phyloP scores from a whole-genome alignment of 2,888 invertebrate genomes.

The Embidobia sp. region DNA sequence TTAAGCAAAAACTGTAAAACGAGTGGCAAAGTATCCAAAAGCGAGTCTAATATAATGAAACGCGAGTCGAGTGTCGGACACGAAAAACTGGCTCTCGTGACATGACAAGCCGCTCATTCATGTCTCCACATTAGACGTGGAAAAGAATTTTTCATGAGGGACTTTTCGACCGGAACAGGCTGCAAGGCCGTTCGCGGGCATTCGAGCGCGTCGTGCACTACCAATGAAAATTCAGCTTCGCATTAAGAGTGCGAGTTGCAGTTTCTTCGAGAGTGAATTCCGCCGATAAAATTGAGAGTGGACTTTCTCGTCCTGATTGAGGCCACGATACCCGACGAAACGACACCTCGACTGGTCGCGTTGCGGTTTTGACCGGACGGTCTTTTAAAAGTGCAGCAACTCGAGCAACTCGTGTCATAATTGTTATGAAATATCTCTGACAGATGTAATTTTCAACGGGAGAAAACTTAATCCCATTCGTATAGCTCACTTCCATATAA shows the following conservation, averaged over 20 bases:
- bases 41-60: too few species aligned
- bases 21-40: too few species aligned
- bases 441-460: conserved; percentile 20
- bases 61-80: too few species aligned
- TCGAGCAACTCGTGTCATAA: conserved; percentile 58
- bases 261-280: conserved; percentile 73
- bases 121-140: conserved; percentile 33
- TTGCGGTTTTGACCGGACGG: conserved; percentile 42
- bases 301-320: conserved; percentile 64
- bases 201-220: conserved; percentile 69
- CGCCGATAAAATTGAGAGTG: conserved; percentile 74
- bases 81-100: too few species aligned
- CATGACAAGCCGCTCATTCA: conserved; percentile 44
- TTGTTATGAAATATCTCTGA: conserved; percentile 50
- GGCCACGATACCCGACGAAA: conserved; percentile 55
- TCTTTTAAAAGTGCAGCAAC: conserved; percentile 38
- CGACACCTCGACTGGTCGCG: conserved; percentile 50
- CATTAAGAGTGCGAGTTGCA: conserved; percentile 46
- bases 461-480: conserved; percentile 17
- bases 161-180: conserved; percentile 60
- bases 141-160: conserved; percentile 46
- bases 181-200: conserved; percentile 73
- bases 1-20: too few species aligned
- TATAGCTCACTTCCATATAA: background rate
- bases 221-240: conserved; percentile 69